Evolutionary conservation across 92 coral and sea anemone species (phyloP), one percentile per base, ranked within the genome.

Genomic region (Chrysogorgia sp.): DNA sequence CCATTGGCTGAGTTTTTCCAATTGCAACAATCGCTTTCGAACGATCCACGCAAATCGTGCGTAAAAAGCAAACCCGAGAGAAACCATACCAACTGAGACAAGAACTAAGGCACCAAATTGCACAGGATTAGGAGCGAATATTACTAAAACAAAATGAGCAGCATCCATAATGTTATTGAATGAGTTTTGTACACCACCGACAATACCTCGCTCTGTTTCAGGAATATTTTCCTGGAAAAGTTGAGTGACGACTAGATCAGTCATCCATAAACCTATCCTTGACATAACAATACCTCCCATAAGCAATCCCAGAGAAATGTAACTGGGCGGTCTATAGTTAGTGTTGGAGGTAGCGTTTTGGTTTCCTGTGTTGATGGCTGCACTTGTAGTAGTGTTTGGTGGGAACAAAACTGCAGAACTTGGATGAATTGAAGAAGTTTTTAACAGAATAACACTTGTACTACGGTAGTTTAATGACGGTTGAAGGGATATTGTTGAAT

Each of bases 131-230:
- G 96, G 98, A 0, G 92, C 79, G 19, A 83, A 78, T 28, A 90
- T 91, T 4, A 94, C 98, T 25, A 89, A 63, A 6, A 85, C 53
- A 75, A 75, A 89, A 81, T 92, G 92, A 40, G 75, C 13, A 47
- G 92, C 83, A 74, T 88, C 87, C 60, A 90, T 74, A 19, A 83
- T 21, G 13, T 93, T 89, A 79, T 91, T 89, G 58, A 91, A 90
- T 0, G 97, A 83, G 72, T 81, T 89, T 71, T 94, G 98, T 83
- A 91, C 88, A 31, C 97, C 98, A 0, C 94, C 97, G 0, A 94
- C 98, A 19, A 91, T 91, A 31, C 98, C 98, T 45, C 98, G 86
- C 77, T 94, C 98, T 67, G 89, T 88, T 45, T 88, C 92, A 0
- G 94, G 81, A 23, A 94, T 85, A 24, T 79, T 85, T 49, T 94